phyloP scores from a whole-genome alignment of 2,797 vertebrate species.

The Varecia variegata region DNA sequence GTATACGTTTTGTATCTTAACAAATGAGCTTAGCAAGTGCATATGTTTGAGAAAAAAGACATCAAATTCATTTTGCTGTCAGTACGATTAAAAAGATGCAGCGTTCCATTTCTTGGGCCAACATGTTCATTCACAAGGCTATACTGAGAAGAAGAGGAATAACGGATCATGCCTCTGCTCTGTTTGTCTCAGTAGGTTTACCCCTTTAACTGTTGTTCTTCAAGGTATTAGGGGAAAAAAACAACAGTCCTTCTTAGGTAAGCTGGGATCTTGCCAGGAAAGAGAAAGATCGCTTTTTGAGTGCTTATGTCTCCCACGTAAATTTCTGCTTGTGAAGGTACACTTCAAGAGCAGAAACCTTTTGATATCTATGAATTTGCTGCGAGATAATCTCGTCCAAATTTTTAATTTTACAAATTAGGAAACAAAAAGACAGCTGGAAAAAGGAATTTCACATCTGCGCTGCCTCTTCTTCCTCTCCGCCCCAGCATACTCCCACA shows the following conservation, averaged over 20 bases:
- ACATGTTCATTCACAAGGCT: background rate
- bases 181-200: background rate
- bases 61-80: slow-evolving; percentile 21
- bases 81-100: slow-evolving; percentile 32
- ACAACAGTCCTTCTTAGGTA: background rate
- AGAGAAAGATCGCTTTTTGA: slow-evolving; percentile 21
- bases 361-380: background rate
- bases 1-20: background rate
- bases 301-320: background rate
- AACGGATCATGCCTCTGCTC: background rate
- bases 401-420: slow-evolving; percentile 23
- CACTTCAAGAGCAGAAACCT: background rate
- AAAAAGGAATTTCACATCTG: background rate
- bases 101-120: background rate
- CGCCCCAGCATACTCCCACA: background rate
- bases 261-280: background rate
- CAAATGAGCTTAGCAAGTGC: slow-evolving; percentile 34
- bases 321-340: background rate
- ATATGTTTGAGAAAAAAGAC: slow-evolving; percentile 41
- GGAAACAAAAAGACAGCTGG: background rate
- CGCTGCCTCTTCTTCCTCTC: background rate
- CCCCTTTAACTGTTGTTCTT: background rate
- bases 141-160: background rate
- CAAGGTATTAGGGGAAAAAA: background rate
- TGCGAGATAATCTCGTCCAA: background rate